These are phyloP conservation scores for Sinopyrophorus schimmeli DNA, from an alignment of 2,888 invertebrate genomes.

Conservation along the genomic window DNA sequence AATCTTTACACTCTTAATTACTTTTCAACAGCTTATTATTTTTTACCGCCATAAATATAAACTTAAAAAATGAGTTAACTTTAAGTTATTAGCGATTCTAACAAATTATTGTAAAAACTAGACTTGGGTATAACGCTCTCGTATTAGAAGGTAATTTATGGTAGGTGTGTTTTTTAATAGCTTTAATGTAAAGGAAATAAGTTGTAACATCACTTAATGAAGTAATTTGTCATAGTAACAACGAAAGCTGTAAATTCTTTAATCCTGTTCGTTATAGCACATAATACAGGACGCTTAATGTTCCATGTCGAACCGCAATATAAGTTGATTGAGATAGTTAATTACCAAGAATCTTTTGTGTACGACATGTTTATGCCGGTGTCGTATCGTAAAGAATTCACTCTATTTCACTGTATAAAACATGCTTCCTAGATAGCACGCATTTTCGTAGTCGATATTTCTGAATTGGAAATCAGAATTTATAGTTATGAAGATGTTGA, in stretches of 20 bases:
- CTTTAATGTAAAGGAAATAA: constrained; percentile 18
- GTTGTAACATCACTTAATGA: constrained; percentile 25
- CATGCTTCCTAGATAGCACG: constrained; percentile 9
- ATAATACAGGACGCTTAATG: constrained; percentile 32
- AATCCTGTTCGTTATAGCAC: constrained; percentile 33
- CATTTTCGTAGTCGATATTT: constrained; percentile 13
- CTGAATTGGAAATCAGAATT: too few species aligned
- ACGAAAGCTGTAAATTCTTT: constrained; percentile 31
- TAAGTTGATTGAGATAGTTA: constrained; percentile 29
- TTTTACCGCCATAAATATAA: too few species aligned
- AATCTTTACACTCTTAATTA: too few species aligned
- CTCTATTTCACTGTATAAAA: constrained; percentile 13
- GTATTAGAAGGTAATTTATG: constrained; percentile 7
- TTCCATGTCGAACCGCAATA: constrained; percentile 29
- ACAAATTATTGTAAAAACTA: neutral
- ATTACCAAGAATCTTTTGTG: constrained; percentile 22
- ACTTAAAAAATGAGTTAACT: too few species aligned
- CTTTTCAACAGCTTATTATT: too few species aligned
- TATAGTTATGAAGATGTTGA: too few species aligned
- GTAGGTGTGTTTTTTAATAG: constrained; percentile 6
- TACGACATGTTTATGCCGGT: constrained; percentile 24
- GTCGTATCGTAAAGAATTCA: constrained; percentile 17
- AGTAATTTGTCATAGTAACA: constrained; percentile 28
- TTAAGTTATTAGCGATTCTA: neutral
- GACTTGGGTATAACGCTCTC: too few species aligned